Evolutionary conservation across 2,113 vertebrate species (phyloP).

Genomic region (Eleginops maclovinus): DNA sequence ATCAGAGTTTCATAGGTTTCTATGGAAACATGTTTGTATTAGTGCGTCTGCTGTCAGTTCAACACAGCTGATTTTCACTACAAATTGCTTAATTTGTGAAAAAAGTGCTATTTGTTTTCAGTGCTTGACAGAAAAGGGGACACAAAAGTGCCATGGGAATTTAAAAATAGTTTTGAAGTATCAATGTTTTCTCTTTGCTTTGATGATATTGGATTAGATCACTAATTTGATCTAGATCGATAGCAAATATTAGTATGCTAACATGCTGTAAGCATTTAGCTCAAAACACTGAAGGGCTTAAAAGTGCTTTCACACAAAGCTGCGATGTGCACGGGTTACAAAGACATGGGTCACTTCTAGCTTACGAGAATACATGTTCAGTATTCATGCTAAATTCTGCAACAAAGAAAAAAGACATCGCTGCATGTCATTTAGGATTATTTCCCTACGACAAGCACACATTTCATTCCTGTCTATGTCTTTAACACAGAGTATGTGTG

Average conservation of each 20-base stretch:
- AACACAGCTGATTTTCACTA: background rate
- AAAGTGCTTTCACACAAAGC: background rate
- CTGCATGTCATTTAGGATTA: background rate
- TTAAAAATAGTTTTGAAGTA: too few relatives aligned
- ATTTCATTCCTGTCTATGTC: background rate
- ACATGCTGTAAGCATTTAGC: background rate
- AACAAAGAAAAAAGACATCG: background rate
- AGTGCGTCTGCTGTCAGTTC: slow-evolving; percentile 44
- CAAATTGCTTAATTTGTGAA: too few relatives aligned
- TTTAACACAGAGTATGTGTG: background rate
- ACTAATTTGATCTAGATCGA: too few relatives aligned
- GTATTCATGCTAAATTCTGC: background rate
- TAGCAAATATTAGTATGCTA: too few relatives aligned
- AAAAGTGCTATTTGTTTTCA: too few relatives aligned
- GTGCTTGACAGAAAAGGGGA: too few relatives aligned
- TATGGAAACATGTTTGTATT: slow-evolving; percentile 72
- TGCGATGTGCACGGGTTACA: background rate
- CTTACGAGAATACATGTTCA: background rate
- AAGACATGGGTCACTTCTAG: background rate
- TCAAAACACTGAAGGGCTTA: background rate
- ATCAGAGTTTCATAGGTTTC: slow-evolving; percentile 48
- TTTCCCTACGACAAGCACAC: background rate
- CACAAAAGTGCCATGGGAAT: too few relatives aligned
- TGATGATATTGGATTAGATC: too few relatives aligned
- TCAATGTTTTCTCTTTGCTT: too few relatives aligned